Evolutionary conservation across 2,888 invertebrate genomes (phyloP), one percentile per base, ranked within the genome.

Genomic region (Hylaea fasciaria): DNA sequence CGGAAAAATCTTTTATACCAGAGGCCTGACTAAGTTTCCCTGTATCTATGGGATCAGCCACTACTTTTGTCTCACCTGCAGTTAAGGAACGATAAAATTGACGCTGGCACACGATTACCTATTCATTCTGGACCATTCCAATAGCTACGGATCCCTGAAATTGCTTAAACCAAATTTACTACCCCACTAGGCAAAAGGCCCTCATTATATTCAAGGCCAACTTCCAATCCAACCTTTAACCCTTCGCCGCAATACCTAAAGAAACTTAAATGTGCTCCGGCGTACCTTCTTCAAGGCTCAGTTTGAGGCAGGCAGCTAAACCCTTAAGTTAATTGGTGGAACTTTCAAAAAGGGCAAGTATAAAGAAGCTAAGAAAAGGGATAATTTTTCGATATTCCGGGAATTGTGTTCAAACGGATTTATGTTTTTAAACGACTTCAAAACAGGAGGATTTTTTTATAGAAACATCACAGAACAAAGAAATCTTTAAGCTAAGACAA

Each of bases 271-370:
- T 29, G 48, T 52, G 12, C 51, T 47, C 37, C 14, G 12, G n/a
- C n/a, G 1, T 5, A 37, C n/a, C 37, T 3, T 37, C 17, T 29
- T 41, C 35, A 46, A 14, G 47, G 50, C 44, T 46, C 11, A 50
- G 28, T 45, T 29, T 48, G 49, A 51, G 51, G 41, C 16, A 44
- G 28, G 44, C 39, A 41, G 32, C 56, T 43, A 52, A 61, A 56
- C 47, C 56, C 55, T 51, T 39, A 39, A 57, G 52, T 52, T 62
- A 62, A 62, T 57, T 62, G 52, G 44, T 46, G 43, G 48, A 37
- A 39, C 44, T 51, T 62, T 37, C 28, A 32, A 48, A 51, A 48
- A 55, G 49, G 40, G n/a, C 39, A 44, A 44, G 39, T 28, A 41
- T 55, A 46, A 37, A 28, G 59, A 52, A 52, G 0, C 14, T 51